These are phyloP conservation scores for Elaphurus davidianus DNA, from an alignment of 2,113 vertebrate species.

Conservation along the genomic window DNA sequence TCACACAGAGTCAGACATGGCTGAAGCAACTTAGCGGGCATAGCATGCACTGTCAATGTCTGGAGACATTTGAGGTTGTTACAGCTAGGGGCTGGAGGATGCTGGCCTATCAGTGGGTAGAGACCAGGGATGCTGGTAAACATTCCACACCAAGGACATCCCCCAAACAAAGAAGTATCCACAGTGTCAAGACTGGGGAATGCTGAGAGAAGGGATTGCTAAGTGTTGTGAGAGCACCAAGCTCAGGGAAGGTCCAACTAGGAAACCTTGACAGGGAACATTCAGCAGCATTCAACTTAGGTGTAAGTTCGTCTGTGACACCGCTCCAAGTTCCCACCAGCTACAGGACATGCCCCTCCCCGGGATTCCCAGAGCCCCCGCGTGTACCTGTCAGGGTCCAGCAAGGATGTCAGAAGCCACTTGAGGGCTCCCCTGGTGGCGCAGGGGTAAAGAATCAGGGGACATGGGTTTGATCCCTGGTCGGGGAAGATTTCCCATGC, in stretches of 20 bases:
- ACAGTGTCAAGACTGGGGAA: background rate
- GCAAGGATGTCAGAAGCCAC: background rate
- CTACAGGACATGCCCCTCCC: too few relatives aligned
- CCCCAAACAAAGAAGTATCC: background rate
- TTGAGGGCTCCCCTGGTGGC: background rate
- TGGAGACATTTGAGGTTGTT: background rate
- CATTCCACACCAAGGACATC: too few relatives aligned
- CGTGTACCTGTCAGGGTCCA: accelerated
- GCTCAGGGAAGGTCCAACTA: too few relatives aligned
- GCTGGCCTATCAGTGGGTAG: background rate
- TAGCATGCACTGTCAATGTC: background rate
- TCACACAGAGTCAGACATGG: background rate
- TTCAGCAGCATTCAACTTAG: accelerated
- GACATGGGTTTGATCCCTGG: background rate
- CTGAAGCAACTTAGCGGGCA: background rate
- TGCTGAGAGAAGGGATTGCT: background rate
- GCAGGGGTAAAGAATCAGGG: background rate
- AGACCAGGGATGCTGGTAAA: too few relatives aligned
- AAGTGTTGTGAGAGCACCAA: accelerated
- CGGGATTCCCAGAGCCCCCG: background rate
- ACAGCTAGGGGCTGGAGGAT: background rate
- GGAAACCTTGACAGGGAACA: too few relatives aligned
- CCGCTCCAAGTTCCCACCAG: background rate
- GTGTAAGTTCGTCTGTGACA: accelerated
- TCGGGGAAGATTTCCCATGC: background rate